Base-by-base conservation (phyloP, 2,113 vertebrate species). In the Barbus barbus region DNA sequence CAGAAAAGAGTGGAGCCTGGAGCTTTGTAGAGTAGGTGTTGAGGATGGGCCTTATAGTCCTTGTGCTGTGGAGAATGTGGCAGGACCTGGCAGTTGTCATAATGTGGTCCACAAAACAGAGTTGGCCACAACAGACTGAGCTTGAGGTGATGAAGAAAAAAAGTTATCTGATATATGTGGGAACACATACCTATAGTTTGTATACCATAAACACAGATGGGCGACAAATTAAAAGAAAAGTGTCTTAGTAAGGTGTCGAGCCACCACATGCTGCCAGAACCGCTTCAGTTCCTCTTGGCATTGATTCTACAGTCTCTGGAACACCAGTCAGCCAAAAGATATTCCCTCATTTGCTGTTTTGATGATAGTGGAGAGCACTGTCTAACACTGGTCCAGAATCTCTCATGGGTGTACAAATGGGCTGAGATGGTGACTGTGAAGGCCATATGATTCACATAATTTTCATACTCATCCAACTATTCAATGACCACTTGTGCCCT, bases 41-140 rank as follows among this genome's bases (percentile, higher is more conserved):
- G 77, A 78, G n/a, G 36, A 78, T 44, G 14, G 56, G n/a, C 36
- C 36, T 44, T 63, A 60, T 61, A 44, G 58, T 44, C 56, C 77
- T 78, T 61, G 44, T 79, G 36, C 77, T 79, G 77, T 26, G 58
- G 56, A 61, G 53, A 78, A 78, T 60, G 33, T 78, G 75, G 51
- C 75, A 44, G n/a, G 56, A 61, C 38, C 56, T 61, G 36, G 77
- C 56, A 41, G 36, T 79, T 41, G n/a, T 26, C 38, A 60, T 78
- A 61, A 78, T 78, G 58, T 44, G 56, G 13, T 61, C 22, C 22
- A 78, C 13, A 78, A 61, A 61, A 48, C 46, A 48, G 46, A 61
- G 12, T 41, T 78, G 56, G 56, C 77, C 13, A 78, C 31, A 60
- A 78, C 1, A 78, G 22, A 78, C 38, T 18, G 2, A 79, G 24